These are phyloP conservation scores for Belgica antarctica DNA, from an alignment of 2,888 invertebrate genomes.

Conservation along the genomic window DNA sequence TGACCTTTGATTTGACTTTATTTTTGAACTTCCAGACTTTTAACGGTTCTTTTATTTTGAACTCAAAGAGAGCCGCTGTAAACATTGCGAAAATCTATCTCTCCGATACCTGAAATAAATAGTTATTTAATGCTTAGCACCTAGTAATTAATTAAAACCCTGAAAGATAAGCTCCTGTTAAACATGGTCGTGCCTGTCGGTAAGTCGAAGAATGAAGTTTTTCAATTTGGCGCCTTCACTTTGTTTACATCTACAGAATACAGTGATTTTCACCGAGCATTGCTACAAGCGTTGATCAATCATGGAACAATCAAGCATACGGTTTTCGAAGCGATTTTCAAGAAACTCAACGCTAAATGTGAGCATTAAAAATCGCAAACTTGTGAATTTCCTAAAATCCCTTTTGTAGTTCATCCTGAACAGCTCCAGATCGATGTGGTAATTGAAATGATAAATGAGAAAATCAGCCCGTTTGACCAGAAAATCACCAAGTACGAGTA, in stretches of 20 bases:
- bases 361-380: background rate
- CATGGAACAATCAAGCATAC: conserved; percentile 17
- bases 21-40: too few relatives aligned
- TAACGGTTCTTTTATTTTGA: too few relatives aligned
- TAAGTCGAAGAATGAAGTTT: background rate
- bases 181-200: background rate
- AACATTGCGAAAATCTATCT: too few relatives aligned
- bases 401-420: background rate
- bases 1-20: too few relatives aligned
- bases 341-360: background rate
- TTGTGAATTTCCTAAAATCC: background rate
- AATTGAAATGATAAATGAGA: conserved; percentile 17
- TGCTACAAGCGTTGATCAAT: conserved; percentile 10
- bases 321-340: background rate
- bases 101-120: too few relatives aligned
- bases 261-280: conserved; percentile 15
- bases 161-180: background rate
- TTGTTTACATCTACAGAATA: conserved; percentile 17
- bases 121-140: background rate
- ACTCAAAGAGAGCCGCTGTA: too few relatives aligned
- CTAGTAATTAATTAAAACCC: background rate
- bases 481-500: background rate
- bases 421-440: background rate
- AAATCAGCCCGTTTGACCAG: conserved; percentile 34
- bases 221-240: background rate